Base-by-base conservation (phyloP, 2,113 vertebrate species). In the Stictonetta naevosa region DNA sequence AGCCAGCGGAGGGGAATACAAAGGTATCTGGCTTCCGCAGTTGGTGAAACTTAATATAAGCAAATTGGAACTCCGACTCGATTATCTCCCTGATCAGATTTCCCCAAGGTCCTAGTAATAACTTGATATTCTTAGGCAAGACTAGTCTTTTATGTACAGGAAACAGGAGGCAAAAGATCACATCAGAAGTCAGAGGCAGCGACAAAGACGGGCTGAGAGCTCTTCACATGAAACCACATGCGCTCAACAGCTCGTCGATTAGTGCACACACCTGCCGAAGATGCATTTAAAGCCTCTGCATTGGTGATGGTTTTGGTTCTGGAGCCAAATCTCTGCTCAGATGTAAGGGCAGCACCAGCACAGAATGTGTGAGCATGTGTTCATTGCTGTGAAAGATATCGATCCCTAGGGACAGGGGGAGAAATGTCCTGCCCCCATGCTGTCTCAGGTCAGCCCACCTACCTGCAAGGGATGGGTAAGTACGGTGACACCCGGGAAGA, bases 61-160 rank as follows among this genome's bases (percentile, higher is more conserved):
- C 97, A 97, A 97, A 97, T 97, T 92, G 96, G 88, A 96, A 90
- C 96, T 95, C 95, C 90, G 95, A 97, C 94, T 93, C 94, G 97
- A 97, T 96, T 96, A 97, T 95, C 96, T 88, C 93, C 94, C 96
- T 93, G 94, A 97, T 97, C 97, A 97, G 94, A 97, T 97, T 96
- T 97, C 97, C 97, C 97, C 89, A 96, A 97, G 97, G 97, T 94
- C 90, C 84, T 92, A 93, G 96, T 95, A 96, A 97, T 94, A 96
- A 96, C 34, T 71, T 95, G 96, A 96, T 94, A 94, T 94, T 95
- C 92, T 95, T 85, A 88, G 90, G 82, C 64, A 76, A 95, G 73
- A 94, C 93, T 92, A 86, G 95, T 90, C 93, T 94, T 97, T 96
- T 92, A 88, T 59, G 85, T 69, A 87, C 73, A 62, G 58, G 91